Base-by-base conservation (phyloP, 2,888 invertebrate species). In the Anaspis maculata region DNA sequence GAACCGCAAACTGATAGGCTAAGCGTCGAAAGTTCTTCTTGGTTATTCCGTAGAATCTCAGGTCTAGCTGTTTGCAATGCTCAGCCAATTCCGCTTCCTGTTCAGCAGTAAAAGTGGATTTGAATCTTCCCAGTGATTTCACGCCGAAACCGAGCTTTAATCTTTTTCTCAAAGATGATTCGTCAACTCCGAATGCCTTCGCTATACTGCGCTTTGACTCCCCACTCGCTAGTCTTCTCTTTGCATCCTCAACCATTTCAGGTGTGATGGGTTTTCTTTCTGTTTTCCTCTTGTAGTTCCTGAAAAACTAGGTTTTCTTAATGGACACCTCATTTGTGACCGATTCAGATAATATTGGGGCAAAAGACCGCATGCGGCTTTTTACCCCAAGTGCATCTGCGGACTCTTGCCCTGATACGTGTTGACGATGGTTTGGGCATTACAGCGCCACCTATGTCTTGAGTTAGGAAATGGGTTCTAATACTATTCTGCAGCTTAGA, bases 31-130 rank as follows among this genome's bases (percentile, higher is more conserved):
- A 16, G 12, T 32, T 14, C 26, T 34, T 12, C 9, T 16, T 33
- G 11, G 35, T 35, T 24, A 35, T 14, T 19, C 30, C 35, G 31
- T 35, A 32, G n/a, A 35, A 35, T 7, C 16, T 14, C n/a, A 12
- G 14, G 15, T 35, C 25, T 16, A 35, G 23, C 15, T 34, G 25
- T 15, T 23, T 23, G n/a, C 12, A 13, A 11, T 35, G 25, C 5
- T 32, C 10, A 16, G 35, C 16, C 14, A 35, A 14, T 13, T 24
- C 14, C 13, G 4, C 5, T n/a, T 27, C 27, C 15, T 13, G 5
- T 11, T 13, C 27, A 6, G 13, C 4, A 13, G 30, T 16, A 19
- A 33, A 33, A 13, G 30, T 29, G 7, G 3, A 11, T 5, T 32
- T 10, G 15, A 25, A 35, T 11, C 35, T 14, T 1, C 31, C 35